Evolutionary conservation across 2,113 vertebrate species (phyloP).

Genomic region (Gymnogyps californianus): DNA sequence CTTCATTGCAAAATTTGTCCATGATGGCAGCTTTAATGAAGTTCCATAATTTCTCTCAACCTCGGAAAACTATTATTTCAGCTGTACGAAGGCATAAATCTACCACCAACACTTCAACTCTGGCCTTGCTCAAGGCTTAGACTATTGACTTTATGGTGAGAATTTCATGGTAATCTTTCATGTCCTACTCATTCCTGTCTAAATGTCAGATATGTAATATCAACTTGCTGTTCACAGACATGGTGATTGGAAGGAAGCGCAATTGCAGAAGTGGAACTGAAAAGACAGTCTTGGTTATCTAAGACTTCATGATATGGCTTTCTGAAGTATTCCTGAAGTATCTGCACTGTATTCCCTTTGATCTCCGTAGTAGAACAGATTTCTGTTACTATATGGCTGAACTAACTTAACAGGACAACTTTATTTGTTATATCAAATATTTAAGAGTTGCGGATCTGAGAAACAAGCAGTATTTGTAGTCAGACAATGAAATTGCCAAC

Average conservation of each 20-base stretch:
- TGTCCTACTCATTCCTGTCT: not conserved
- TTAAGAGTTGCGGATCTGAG: not conserved
- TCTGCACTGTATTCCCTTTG: not conserved
- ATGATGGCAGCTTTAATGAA: constrained; percentile 53
- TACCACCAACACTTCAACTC: not conserved
- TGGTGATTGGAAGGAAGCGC: not conserved
- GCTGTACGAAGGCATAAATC: constrained; percentile 31
- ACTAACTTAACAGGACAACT: not conserved
- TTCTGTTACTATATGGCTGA: not conserved
- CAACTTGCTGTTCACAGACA: not conserved
- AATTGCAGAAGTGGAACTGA: not conserved
- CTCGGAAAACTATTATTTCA: constrained; percentile 49
- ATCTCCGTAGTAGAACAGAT: not conserved
- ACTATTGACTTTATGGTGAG: not conserved
- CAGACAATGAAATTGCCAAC: not conserved
- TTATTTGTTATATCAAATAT: not conserved
- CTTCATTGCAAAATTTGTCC: constrained; percentile 25
- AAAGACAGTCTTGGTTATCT: not conserved
- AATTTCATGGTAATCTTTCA: not conserved
- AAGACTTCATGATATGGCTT: not conserved
- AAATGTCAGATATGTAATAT: not conserved
- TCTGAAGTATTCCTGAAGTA: not conserved
- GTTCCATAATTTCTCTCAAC: constrained; percentile 41
- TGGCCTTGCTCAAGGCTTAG: constrained; percentile 30
- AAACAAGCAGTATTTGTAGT: not conserved